These are phyloP conservation scores for Callosobruchus maculatus DNA, from an alignment of 2,888 invertebrate species.

Conservation along the genomic window DNA sequence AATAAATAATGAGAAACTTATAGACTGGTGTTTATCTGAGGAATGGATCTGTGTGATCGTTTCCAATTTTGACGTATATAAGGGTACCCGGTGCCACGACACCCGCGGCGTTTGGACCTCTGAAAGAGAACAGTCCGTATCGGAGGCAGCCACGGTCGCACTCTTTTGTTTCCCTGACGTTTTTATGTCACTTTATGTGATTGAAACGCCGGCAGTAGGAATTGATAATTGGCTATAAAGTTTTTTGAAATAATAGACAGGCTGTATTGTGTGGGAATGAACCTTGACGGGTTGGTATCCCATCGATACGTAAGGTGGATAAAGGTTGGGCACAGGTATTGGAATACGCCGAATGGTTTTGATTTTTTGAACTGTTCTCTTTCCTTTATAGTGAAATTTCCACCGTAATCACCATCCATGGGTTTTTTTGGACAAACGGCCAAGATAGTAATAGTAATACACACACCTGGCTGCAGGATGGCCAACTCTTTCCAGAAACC, in stretches of 20 bases:
- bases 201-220: slow-evolving; percentile 30
- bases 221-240: slow-evolving; percentile 32
- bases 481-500: too few relatives aligned
- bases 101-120: neutral
- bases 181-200: slow-evolving; percentile 34
- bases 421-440: too few relatives aligned
- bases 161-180: slow-evolving; percentile 31
- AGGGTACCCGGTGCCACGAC: neutral
- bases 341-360: too few relatives aligned
- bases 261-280: neutral
- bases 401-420: too few relatives aligned
- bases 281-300: neutral
- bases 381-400: too few relatives aligned
- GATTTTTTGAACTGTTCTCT: too few relatives aligned
- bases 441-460: too few relatives aligned
- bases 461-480: too few relatives aligned
- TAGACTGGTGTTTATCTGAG: neutral
- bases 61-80: neutral
- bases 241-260: slow-evolving; percentile 22
- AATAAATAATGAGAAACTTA: neutral
- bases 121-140: neutral
- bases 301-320: neutral
- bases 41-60: neutral
- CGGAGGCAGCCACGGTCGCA: slow-evolving; percentile 9
- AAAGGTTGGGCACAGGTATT: neutral